phyloP scores from a whole-genome alignment of 2,113 vertebrate species.

The Morone chrysops region DNA sequence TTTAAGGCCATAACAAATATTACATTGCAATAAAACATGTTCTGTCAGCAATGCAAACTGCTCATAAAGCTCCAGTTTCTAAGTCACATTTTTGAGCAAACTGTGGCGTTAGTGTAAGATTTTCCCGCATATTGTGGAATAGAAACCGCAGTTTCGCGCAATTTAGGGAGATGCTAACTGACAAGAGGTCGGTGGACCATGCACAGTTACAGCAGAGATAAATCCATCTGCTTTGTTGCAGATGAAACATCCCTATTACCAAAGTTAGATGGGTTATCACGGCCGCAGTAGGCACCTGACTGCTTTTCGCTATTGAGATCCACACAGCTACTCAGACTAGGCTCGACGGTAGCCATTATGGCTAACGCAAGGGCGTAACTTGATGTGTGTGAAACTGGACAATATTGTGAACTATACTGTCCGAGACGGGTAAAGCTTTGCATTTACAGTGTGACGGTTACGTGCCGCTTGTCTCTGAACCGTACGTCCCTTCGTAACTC shows the following conservation, averaged over 20 bases:
- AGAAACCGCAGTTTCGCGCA: not conserved
- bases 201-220: not conserved
- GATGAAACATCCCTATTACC: not conserved
- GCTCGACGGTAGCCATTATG: slow-evolving; percentile 73
- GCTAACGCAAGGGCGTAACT: slow-evolving; percentile 65
- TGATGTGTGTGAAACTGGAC: slow-evolving; percentile 29
- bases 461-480: slow-evolving; percentile 78
- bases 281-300: not conserved
- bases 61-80: not conserved
- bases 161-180: not conserved
- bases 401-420: slow-evolving; percentile 2
- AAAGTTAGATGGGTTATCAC: slow-evolving; percentile 1
- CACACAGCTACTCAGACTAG: slow-evolving; percentile 22
- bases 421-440: slow-evolving; percentile 48
- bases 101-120: not conserved
- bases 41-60: not conserved
- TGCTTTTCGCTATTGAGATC: slow-evolving; percentile 21
- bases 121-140: not conserved
- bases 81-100: not conserved
- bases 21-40: fast-evolving
- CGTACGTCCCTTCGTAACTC: slow-evolving; percentile 82
- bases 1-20: not conserved
- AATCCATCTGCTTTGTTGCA: not conserved
- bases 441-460: slow-evolving; percentile 71
- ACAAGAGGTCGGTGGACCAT: too few species aligned